phyloP scores from a whole-genome alignment of 2,888 invertebrate species.

The Lucinisca nassula region DNA sequence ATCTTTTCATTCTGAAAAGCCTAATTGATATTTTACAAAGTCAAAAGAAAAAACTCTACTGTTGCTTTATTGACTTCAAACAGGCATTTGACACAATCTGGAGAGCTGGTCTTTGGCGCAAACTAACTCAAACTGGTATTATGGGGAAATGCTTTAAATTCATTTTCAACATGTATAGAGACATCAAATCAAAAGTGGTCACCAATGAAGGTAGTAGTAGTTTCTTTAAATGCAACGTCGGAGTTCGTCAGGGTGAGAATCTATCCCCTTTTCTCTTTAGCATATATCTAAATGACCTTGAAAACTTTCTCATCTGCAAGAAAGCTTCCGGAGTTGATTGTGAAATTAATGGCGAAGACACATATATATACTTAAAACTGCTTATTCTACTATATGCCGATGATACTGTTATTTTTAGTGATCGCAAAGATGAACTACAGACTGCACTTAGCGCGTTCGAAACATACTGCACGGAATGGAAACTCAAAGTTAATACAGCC shows the following conservation, averaged over 20 bases:
- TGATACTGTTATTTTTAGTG: not conserved
- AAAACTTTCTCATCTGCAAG: not conserved
- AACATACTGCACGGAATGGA: no score
- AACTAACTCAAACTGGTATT: constrained; percentile 1
- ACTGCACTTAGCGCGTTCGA: no score
- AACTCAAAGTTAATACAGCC: no score
- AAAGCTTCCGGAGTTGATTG: not conserved
- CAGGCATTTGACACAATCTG: constrained; percentile 40
- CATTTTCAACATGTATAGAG: constrained; percentile 32
- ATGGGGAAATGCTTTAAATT: constrained; percentile 32
- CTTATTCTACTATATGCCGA: constrained; percentile 4
- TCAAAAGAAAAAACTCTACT: constrained; percentile 27
- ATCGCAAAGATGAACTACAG: not conserved
- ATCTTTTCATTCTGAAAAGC: constrained; percentile 5
- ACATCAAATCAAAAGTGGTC: constrained; percentile 27
- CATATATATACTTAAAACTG: not conserved
- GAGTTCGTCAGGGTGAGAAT: not conserved
- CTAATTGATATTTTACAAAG: constrained; percentile 16
- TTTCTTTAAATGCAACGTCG: not conserved
- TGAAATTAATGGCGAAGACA: not conserved
- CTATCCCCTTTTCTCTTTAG: not conserved
- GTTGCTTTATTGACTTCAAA: constrained; percentile 32
- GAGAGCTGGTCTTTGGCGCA: constrained; percentile 28
- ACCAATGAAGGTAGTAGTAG: not conserved
- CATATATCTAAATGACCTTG: not conserved